Conservation (phyloP, 1,140 invertebrate genomes). For the Drosophila littoralis region DNA sequence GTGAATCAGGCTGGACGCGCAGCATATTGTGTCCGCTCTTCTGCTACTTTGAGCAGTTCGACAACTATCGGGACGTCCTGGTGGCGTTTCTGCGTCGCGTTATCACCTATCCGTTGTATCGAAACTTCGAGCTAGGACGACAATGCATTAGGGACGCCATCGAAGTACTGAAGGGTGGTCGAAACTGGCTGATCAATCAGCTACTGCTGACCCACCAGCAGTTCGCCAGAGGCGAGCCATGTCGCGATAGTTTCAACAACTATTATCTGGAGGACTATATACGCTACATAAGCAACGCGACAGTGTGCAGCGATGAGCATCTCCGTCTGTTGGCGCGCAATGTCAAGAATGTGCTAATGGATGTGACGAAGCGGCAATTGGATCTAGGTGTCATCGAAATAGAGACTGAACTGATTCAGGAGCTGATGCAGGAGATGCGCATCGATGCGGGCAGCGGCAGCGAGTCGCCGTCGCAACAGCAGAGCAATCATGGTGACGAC, state of each 20-base stretch:
- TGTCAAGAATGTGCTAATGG: constrained; percentile 75
- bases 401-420: constrained; percentile 75
- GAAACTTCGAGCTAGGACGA: constrained; percentile 73
- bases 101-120: constrained; percentile 77
- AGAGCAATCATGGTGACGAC: constrained; percentile 53
- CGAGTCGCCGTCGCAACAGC: constrained; percentile 58
- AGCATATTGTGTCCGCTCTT: constrained; percentile 71
- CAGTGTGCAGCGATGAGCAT: constrained; percentile 58
- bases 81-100: constrained; percentile 71
- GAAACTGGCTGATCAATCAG: constrained; percentile 76
- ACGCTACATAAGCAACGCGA: constrained; percentile 61
- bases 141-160: constrained; percentile 74
- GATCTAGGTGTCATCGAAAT: constrained; percentile 67
- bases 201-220: constrained; percentile 68
- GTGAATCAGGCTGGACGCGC: constrained; percentile 79
- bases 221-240: constrained; percentile 58
- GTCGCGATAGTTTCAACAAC: constrained; percentile 65
- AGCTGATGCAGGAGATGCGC: constrained; percentile 78
- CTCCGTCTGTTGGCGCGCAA: constrained; percentile 71
- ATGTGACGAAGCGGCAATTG: constrained; percentile 70
- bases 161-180: constrained; percentile 67
- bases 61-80: constrained; percentile 70
- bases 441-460: constrained; percentile 47
- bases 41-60: constrained; percentile 76
- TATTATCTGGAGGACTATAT: constrained; percentile 78